Evolutionary conservation across 2,888 invertebrate genomes (phyloP), one percentile per base, ranked within the genome.

Genomic region (Oxystoma pomonae): DNA sequence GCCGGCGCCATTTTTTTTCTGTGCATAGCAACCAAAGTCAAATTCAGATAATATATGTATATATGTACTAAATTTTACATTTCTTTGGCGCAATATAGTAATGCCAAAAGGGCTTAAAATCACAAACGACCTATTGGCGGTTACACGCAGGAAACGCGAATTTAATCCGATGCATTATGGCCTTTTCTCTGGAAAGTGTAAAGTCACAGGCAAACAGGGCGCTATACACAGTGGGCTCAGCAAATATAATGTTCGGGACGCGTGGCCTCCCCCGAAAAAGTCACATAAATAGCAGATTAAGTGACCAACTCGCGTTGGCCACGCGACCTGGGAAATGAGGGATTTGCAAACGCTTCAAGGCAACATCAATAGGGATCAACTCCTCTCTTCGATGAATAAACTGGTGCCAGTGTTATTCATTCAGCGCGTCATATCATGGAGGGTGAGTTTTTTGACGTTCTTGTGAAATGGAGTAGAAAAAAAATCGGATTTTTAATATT

Each of bases 241-340:
- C 35, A 12, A 35, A 12, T 5, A 16, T 53, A 53, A 66, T 55
- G 59, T 68, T 68, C 59, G 66, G 68, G 70, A 67, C 74, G 74
- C 77, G 76, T 75, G 76, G 67, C 75, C 73, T 69, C 75, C 76
- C 75, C 71, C 71, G 71, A 71, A 68, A 72, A 78, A 79, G 77
- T 80, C 80, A 77, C 78, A 80, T 80, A 80, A 80, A 80, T 80
- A 80, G 79, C 76, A 77, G 80, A 80, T 80, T 80, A 80, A 80
- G 80, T 80, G 80, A 80, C 80, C 80, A 78, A 80, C 77, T 76
- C 77, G 75, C 73, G 78, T 72, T 73, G 73, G 78, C 71, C 80
- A 78, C 80, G 80, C 80, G 77, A 69, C 73, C 59, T 62, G 53
- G 55, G 19, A 53, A 53, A 35, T 35, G 35, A 53, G 53, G 53